Evolutionary conservation across 2,888 invertebrate species (phyloP), one percentile per base, ranked within the genome.

Genomic region (Synanthedon vespiformis): DNA sequence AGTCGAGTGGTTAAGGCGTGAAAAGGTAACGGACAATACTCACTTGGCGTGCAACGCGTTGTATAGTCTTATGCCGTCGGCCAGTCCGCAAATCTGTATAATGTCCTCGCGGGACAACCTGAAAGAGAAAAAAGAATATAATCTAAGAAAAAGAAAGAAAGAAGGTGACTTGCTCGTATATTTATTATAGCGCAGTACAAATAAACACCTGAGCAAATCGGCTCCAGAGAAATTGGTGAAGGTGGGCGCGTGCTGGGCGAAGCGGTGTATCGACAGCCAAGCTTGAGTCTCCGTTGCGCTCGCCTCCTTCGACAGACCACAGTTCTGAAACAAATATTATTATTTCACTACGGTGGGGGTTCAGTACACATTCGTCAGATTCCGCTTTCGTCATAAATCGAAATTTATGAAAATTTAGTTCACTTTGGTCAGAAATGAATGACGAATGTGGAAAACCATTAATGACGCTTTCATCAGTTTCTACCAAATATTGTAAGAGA

Each of bases 21-120:
- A 16, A 16, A 16, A 1, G 16, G 16, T 16, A 16, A 16, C 16
- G 22, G 10, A 10, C n/a, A 12, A 12, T 12, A 85, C 91, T 90
- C 77, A 94, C 94, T 94, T 95, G 63, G 93, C 91, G 68, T 95
- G 95, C 50, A 98, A 84, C 40, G 95, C 94, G 78, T 98, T 98
- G 83, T 92, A 96, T 56, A 98, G 90, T 61, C 98, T 91, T 55
- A 98, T 97, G 4, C 98, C 98, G 76, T 98, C 97, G 41, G 96
- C 94, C 56, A 97, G 88, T 0, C 97, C 97, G 77, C 97, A 97
- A 55, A 98, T 96, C 84, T 97, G 95, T 54, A 97, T 95, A 47
- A 98, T 89, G 80, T 98, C 98, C 58, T 97, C 96, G 49, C 96
- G 91, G 0, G 95, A 93, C 75, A 98, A 88, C 68, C 90, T 90